Base-by-base conservation (phyloP, 2,888 invertebrate genomes). In the Euproctis similis region DNA sequence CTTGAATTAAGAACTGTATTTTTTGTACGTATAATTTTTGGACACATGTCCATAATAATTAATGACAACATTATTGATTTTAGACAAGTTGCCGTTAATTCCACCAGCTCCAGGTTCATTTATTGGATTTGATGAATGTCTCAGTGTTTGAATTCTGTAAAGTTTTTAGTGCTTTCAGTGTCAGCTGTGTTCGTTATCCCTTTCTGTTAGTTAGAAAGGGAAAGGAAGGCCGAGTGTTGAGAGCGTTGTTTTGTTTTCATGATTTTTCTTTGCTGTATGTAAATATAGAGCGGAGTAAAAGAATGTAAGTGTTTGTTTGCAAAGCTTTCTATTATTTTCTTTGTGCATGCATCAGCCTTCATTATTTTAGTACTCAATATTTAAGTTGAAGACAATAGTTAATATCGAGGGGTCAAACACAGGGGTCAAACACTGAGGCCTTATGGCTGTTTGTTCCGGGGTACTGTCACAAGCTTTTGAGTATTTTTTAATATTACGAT, bases 141-240 rank as follows among this genome's bases (percentile, higher is more conserved):
- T 53, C 52, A 58, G 61, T 66, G 73, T 62, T 14, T n/a, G 62
- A 60, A 59, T 65, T 62, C 61, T 68, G 67, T 68, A 73, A 75
- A 78, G 77, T 81, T 76, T 57, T 62, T 62, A 72, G 81, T 81
- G 80, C 69, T 76, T 76, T 77, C 68, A 76, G 80, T 81, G 78
- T 69, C 68, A 70, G 69, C 69, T 67, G 74, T 75, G 71, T 58
- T 59, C 48, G 64, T 61, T 69, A 56, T 77, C 75, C 64, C 70
- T 67, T 58, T 78, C 73, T 50, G 46, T 63, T 58, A 39, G 48
- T 45, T 56, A 52, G 67, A 78, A 75, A 78, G 71, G 66, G 75
- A 80, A 76, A 77, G 76, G 70, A 69, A 73, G 69, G 64, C 52
- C 57, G 58, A 52, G 59, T 55, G 65, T 61, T 54, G 59, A 58